Percentiles rank a stretch among this genome's conserved stretches.
Conservation (phyloP, 23 tunicate genomes). For the Phallusia fumigata region DNA sequence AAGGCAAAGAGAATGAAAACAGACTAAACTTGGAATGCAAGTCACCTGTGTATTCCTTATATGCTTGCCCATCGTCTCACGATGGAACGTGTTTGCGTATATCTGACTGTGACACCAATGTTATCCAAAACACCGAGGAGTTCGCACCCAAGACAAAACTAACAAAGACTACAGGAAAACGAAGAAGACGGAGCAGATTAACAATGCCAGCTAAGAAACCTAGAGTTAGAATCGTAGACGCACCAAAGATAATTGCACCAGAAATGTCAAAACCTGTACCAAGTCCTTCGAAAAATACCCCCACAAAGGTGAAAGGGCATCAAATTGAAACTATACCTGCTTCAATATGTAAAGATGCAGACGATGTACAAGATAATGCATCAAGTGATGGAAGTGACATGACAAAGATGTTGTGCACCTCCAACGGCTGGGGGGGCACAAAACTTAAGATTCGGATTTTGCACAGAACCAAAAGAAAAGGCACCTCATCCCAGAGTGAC, state of each 20-base stretch:
- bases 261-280: neutral
- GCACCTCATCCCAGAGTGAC: neutral
- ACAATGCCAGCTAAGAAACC: conserved; percentile 8
- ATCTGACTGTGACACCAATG: conserved; percentile 21
- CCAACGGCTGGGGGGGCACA: conserved; percentile 59
- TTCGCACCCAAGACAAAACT: neutral
- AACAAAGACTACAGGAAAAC: neutral
- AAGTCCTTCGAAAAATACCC: neutral
- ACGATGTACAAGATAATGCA: neutral
- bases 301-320: neutral
- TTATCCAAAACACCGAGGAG: conserved; percentile 31
- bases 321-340: neutral
- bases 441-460: conserved; percentile 39
- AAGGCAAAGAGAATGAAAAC: neutral
- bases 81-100: neutral
- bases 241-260: neutral
- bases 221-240: neutral
- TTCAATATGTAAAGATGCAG: neutral
- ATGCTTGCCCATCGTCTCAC: neutral
- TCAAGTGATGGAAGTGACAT: neutral
- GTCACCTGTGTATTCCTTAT: neutral
- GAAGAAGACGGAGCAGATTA: neutral
- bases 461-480: neutral
- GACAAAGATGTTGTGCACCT: conserved; percentile 18
- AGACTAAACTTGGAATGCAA: neutral